A percentile compares a stretch with the other conserved stretches of the same genome.
These are phyloP conservation scores for Heterodera schachtii DNA, from an alignment of 1,140 invertebrate genomes.

Conservation along the genomic window DNA sequence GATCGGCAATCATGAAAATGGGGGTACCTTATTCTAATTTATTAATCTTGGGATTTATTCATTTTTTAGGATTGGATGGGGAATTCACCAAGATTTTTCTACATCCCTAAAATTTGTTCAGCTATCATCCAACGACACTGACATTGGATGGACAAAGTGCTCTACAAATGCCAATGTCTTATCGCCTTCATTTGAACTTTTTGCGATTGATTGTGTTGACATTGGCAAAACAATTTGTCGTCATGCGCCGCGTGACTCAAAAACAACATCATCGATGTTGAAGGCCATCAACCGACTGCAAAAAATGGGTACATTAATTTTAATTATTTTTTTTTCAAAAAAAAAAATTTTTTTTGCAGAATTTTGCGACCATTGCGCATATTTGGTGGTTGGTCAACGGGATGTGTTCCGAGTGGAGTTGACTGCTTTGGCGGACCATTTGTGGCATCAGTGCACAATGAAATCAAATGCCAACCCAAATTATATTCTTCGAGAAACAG, in stretches of 20 bases:
- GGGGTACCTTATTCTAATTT: too few species aligned
- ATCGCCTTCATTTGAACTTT: neutral
- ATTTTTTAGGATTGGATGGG: too few species aligned
- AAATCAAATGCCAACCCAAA: neutral
- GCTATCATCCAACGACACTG: neutral
- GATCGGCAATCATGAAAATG: too few species aligned
- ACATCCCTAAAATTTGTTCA: neutral
- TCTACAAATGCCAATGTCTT: neutral
- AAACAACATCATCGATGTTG: neutral
- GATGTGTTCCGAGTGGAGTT: constrained; percentile 20
- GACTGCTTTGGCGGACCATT: neutral
- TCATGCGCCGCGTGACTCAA: neutral
- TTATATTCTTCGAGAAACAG: neutral
- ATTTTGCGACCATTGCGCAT: neutral
- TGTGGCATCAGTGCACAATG: neutral
- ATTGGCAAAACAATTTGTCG: neutral
- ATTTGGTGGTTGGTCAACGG: constrained; percentile 8
- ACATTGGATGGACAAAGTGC: too few species aligned
- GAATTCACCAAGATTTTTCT: too few species aligned
- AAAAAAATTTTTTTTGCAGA: too few species aligned
- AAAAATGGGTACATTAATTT: neutral
- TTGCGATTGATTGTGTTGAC: neutral
- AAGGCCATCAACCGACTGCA: neutral
- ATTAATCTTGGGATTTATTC: too few species aligned
- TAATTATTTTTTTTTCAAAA: neutral